Percentiles rank a stretch among this genome's conserved stretches.
Conservation (phyloP, 2,797 vertebrate species). For the Falco rusticolus region DNA sequence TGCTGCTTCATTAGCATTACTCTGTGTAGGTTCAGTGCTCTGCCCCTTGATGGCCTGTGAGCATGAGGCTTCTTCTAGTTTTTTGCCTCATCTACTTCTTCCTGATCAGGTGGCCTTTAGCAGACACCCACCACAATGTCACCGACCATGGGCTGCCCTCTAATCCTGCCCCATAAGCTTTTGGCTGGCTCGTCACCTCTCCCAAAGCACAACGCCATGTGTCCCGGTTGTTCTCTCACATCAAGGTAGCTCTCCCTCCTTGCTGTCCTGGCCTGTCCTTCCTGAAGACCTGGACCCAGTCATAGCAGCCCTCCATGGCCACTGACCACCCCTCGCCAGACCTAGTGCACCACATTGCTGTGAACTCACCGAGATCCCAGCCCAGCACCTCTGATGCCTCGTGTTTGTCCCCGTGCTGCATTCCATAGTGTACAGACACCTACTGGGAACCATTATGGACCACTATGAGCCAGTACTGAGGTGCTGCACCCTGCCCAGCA, state of each 20-base stretch:
- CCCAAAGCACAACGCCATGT: background rate
- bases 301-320: background rate
- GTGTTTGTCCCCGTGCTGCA: background rate
- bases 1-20: background rate
- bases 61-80: background rate
- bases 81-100: background rate
- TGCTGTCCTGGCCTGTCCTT: background rate
- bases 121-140: background rate
- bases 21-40: background rate
- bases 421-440: background rate
- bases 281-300: background rate
- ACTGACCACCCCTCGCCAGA: accelerated
- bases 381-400: background rate
- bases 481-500: background rate
- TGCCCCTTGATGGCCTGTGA: background rate
- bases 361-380: background rate
- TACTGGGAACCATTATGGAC: background rate
- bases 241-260: background rate
- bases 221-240: background rate
- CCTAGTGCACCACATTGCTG: accelerated
- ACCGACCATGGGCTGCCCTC: background rate
- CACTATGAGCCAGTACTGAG: background rate
- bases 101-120: background rate
- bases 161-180: background rate
- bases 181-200: background rate